A percentile compares a stretch with the other conserved stretches of the same genome.
Conservation (phyloP, 1,140 invertebrate species). For the Drosophila jambulina region DNA sequence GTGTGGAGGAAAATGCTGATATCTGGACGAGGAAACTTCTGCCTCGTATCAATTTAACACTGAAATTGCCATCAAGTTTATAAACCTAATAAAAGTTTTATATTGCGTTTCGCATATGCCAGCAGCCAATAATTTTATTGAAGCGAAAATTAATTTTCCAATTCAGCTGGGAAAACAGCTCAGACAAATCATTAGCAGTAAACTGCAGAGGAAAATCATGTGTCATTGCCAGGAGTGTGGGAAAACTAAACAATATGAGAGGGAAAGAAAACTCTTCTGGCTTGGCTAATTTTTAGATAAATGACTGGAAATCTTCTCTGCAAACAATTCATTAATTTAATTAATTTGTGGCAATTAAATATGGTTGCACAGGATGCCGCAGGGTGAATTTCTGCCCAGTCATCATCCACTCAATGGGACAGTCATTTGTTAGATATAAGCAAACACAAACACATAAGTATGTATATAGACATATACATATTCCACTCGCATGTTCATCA, state of each 20-base stretch:
- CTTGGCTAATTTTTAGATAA: conserved; percentile 57
- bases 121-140: conserved; percentile 37
- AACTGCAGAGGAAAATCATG: conserved; percentile 43
- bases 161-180: conserved; percentile 36
- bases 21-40: conserved; percentile 6
- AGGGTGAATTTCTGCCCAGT: conserved; percentile 50
- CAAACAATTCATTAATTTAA: conserved; percentile 83
- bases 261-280: conserved; percentile 14
- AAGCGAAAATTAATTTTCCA: conserved; percentile 67
- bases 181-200: conserved; percentile 48
- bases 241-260: conserved; percentile 6
- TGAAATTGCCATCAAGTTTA: conserved; percentile 57
- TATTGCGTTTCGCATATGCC: conserved; percentile 31
- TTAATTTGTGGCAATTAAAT: conserved; percentile 81
- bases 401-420: conserved; percentile 66
- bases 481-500: conserved; percentile 46
- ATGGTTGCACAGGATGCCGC: conserved; percentile 23
- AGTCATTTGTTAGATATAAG: conserved; percentile 64
- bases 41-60: conserved; percentile 16
- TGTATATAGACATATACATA: conserved; percentile 8
- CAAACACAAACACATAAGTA: conserved; percentile 13
- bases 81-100: conserved; percentile 64
- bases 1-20: not conserved
- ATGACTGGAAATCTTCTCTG: conserved; percentile 53
- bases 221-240: conserved; percentile 38